Conservation (phyloP, 2,113 vertebrate genomes). For the Panthera leo region DNA sequence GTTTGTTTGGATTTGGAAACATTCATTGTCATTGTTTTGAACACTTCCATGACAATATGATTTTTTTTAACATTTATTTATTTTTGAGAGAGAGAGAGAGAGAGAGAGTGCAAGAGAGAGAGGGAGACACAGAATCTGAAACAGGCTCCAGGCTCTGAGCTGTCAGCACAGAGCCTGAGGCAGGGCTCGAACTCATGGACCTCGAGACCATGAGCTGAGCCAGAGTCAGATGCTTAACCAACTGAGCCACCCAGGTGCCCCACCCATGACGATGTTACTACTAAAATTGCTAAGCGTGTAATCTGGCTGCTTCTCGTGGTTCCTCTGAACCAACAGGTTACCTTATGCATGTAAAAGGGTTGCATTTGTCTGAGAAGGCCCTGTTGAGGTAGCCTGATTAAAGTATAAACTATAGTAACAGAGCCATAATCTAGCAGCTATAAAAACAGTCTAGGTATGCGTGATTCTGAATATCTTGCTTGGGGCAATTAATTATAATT, state of each 20-base stretch:
- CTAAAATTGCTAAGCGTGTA: background rate
- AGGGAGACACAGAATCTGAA: too few relatives aligned
- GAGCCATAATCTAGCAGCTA: conserved; percentile 69
- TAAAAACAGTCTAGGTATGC: conserved; percentile 74
- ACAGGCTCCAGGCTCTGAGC: too few relatives aligned
- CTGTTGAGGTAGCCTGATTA: background rate
- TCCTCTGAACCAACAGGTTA: background rate
- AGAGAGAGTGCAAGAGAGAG: too few relatives aligned
- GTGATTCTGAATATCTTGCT: conserved; percentile 78
- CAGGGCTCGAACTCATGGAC: too few relatives aligned
- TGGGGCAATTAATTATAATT: conserved; percentile 78
- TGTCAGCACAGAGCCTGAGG: too few relatives aligned
- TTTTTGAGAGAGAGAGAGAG: too few relatives aligned
- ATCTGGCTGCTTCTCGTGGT: background rate
- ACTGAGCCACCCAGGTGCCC: too few relatives aligned
- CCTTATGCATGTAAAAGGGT: conserved; percentile 11
- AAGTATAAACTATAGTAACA: conserved; percentile 46
- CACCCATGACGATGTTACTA: background rate
- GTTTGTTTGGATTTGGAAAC: background rate
- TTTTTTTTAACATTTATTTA: too few relatives aligned
- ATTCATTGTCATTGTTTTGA: background rate
- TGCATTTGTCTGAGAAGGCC: background rate
- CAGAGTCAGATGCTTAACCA: too few relatives aligned
- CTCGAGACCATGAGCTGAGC: too few relatives aligned
- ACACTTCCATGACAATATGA: background rate